A percentile compares a stretch with the other conserved stretches of the same genome.
Conservation (phyloP, 1,140 invertebrate species). For the Probaryconus sp. region DNA sequence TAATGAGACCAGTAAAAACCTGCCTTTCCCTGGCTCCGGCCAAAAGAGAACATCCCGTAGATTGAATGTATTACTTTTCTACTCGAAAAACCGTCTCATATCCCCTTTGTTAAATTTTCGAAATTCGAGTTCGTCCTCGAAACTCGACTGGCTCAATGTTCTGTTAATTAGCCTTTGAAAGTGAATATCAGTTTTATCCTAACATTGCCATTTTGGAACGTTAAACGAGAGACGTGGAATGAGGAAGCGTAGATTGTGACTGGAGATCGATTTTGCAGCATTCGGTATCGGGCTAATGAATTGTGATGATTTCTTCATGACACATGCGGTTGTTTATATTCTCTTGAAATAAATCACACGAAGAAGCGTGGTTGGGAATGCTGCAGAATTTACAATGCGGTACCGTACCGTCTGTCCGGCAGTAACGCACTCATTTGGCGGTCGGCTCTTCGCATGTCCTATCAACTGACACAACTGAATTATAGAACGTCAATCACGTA, state of each 20-base stretch:
- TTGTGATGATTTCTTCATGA: conserved; percentile 23
- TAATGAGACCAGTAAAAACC: conserved; percentile 74
- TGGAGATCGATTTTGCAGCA: background rate
- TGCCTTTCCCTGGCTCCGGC: too few species aligned
- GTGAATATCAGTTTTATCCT: too few species aligned
- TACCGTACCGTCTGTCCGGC: conserved; percentile 26
- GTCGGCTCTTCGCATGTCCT: conserved; percentile 62
- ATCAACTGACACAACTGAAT: conserved; percentile 69
- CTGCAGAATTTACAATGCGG: conserved; percentile 25
- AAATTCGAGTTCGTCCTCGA: too few species aligned
- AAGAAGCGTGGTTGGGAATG: conserved; percentile 30
- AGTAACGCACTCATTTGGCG: conserved; percentile 44
- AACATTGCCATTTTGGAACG: too few species aligned
- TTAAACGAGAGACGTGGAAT: too few species aligned
- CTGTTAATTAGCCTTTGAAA: too few species aligned
- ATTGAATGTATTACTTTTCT: too few species aligned
- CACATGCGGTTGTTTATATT: conserved; percentile 32
- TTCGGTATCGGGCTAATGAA: conserved; percentile 21
- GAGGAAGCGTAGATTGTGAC: background rate
- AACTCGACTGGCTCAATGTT: too few species aligned
- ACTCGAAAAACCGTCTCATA: too few species aligned
- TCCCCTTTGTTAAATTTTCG: too few species aligned
- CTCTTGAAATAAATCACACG: conserved; percentile 44
- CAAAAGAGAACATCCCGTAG: too few species aligned
- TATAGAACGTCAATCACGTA: conserved; percentile 70